Conservation (phyloP, 2,888 invertebrate genomes). For the Drosophila ustulata region DNA sequence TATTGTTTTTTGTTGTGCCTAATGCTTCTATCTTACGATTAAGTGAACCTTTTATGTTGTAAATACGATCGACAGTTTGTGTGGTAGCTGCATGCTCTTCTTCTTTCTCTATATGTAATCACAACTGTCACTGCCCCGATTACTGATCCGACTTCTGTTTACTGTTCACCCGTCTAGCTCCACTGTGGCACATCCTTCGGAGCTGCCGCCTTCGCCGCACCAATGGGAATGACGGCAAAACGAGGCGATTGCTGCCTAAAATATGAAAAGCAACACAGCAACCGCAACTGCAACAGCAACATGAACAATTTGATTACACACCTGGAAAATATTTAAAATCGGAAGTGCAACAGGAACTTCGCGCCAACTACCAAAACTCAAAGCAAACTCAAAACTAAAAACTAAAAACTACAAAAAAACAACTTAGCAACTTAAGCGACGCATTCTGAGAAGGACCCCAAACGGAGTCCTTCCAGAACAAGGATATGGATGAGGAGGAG, state of each 20-base stretch:
- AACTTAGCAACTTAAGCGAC: slow-evolving; percentile 15
- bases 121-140: neutral
- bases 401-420: neutral
- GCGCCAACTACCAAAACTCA: slow-evolving; percentile 23
- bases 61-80: slow-evolving; percentile 27
- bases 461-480: slow-evolving; percentile 3
- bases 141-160: slow-evolving; percentile 24
- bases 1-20: slow-evolving; percentile 34
- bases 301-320: slow-evolving; percentile 15
- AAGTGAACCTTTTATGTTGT: slow-evolving; percentile 44
- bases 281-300: slow-evolving; percentile 22
- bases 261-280: slow-evolving; percentile 67
- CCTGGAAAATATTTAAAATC: neutral
- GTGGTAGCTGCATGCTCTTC: slow-evolving; percentile 45
- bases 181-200: slow-evolving; percentile 98
- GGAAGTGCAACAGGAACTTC: slow-evolving; percentile 11
- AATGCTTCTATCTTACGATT: slow-evolving; percentile 36
- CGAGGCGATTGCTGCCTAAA: slow-evolving; percentile 86
- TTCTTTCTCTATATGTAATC: slow-evolving; percentile 26
- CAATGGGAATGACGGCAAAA: slow-evolving; percentile 96
- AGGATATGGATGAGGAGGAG: neutral
- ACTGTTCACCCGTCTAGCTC: slow-evolving; percentile 88
- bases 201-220: slow-evolving; percentile 99
- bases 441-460: slow-evolving; percentile 28
- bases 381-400: neutral